Conservation (phyloP, 2,888 invertebrate genomes). For the Oscheius sp. region DNA sequence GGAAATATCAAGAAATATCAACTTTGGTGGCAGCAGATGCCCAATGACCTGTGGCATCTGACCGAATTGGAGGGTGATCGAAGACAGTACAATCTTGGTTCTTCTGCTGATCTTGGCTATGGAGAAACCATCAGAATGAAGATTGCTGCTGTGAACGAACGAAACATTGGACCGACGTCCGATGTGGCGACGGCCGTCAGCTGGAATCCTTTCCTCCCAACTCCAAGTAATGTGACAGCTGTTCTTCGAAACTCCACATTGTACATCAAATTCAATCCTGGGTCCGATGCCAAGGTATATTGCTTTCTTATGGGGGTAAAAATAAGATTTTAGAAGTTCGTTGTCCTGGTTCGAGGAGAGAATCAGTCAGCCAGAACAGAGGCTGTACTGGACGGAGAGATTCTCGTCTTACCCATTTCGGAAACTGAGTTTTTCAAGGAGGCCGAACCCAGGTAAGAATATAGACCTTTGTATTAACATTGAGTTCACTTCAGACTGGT, state of each 20-base stretch:
- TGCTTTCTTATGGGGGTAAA: neutral
- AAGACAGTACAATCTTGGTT: neutral
- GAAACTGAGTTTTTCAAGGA: constrained; percentile 8
- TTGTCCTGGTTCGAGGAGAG: constrained; percentile 18
- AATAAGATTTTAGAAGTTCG: neutral
- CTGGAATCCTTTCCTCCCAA: constrained; percentile 21
- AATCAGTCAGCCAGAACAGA: neutral
- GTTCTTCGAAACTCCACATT: constrained; percentile 22
- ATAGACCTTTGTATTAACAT: neutral
- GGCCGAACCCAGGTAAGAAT: neutral
- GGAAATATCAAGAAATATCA: constrained; percentile 25
- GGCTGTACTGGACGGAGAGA: neutral
- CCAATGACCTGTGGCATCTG: constrained; percentile 1
- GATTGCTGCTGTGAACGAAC: constrained; percentile 48
- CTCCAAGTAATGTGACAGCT: constrained; percentile 15
- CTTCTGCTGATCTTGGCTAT: constrained; percentile 22
- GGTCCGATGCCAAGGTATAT: constrained; percentile 7
- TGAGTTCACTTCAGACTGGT: neutral
- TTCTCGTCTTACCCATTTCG: constrained; percentile 12
- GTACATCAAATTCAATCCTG: constrained; percentile 18
- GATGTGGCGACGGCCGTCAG: constrained; percentile 2
- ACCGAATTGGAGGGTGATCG: constrained; percentile 7
- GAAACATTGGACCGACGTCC: constrained; percentile 42
- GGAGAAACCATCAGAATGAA: constrained; percentile 43
- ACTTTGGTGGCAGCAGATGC: constrained; percentile 14